Conservation (phyloP, 2,888 invertebrate genomes). For the Crocallis elinguaria region DNA sequence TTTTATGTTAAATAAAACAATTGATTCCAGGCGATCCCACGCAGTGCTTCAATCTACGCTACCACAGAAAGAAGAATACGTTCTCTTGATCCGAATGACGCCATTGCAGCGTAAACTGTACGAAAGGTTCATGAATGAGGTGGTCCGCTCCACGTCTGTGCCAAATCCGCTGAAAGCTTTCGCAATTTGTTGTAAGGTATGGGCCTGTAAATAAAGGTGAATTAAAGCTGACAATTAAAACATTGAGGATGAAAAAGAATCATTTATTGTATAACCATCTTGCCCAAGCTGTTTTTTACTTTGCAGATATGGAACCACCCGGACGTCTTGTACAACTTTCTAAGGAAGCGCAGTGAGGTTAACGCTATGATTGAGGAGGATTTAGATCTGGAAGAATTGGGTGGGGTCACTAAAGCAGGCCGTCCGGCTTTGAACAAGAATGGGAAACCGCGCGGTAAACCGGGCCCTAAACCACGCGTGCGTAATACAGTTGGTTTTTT, state of each 20-base stretch:
- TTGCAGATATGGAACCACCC: slow-evolving; percentile 96
- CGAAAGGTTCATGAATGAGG: slow-evolving; percentile 96
- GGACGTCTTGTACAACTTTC: slow-evolving; percentile 94
- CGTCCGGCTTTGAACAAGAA: slow-evolving; percentile 62
- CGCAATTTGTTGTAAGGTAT: slow-evolving; percentile 98
- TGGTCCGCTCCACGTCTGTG: slow-evolving; percentile 92
- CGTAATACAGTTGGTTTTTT: no score
- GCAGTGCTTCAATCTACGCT: slow-evolving; percentile 95
- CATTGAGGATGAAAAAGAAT: no score
- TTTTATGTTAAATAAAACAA: slow-evolving; percentile 7
- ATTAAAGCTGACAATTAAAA: not conserved
- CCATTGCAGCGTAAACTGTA: slow-evolving; percentile 95
- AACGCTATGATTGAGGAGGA: slow-evolving; percentile 89
- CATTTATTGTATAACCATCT: no score
- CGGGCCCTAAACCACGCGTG: slow-evolving; percentile 59
- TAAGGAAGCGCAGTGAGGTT: slow-evolving; percentile 92
- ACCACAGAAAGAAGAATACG: slow-evolving; percentile 98
- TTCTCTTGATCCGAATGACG: slow-evolving; percentile 95
- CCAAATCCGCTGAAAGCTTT: slow-evolving; percentile 99
- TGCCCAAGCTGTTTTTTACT: not conserved
- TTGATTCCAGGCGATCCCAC: slow-evolving; percentile 90
- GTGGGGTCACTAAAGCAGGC: slow-evolving; percentile 78
- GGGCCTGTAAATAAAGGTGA: not conserved
- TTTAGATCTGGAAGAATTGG: slow-evolving; percentile 92
- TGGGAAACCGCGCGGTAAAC: slow-evolving; percentile 20